Conservation (phyloP, 92 coral and sea anemone species). For the Muricea muricata region DNA sequence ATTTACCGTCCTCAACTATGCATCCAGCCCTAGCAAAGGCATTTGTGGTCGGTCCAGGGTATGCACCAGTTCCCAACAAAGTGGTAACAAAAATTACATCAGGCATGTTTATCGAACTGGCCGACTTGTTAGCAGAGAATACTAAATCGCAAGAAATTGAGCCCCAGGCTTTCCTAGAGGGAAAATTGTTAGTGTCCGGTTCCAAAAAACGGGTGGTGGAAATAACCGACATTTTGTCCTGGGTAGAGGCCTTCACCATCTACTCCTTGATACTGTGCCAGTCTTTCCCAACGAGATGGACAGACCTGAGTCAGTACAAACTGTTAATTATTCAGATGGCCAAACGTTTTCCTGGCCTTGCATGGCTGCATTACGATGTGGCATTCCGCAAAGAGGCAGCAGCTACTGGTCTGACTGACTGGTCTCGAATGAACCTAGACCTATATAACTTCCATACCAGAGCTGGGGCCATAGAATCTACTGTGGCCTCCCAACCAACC, state of each 20-base stretch:
- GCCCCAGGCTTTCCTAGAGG: too few species aligned
- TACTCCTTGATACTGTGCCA: background rate
- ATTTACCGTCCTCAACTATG: too few species aligned
- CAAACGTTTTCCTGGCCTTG: background rate
- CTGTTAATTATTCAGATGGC: conserved; percentile 40
- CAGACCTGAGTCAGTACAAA: conserved; percentile 20
- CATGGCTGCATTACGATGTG: conserved; percentile 50
- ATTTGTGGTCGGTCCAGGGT: conserved; percentile 29
- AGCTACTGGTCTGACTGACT: background rate
- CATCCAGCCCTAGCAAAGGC: conserved; percentile 13
- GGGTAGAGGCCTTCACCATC: conserved; percentile 29
- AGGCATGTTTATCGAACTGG: conserved; percentile 40
- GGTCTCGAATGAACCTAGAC: conserved; percentile 38
- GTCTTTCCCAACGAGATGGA: conserved; percentile 5
- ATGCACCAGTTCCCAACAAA: conserved; percentile 34
- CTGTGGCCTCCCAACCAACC: too few species aligned
- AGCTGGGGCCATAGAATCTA: background rate
- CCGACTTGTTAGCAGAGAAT: too few species aligned
- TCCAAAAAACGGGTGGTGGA: background rate
- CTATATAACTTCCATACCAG: conserved; percentile 29
- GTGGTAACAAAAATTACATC: background rate
- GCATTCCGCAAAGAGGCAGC: conserved; percentile 32
- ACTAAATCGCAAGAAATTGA: conserved; percentile 5
- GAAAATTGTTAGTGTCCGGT: too few species aligned
- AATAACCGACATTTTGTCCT: conserved; percentile 20